phyloP scores from a whole-genome alignment of 1,140 invertebrate species.

The Colletes gigas region DNA sequence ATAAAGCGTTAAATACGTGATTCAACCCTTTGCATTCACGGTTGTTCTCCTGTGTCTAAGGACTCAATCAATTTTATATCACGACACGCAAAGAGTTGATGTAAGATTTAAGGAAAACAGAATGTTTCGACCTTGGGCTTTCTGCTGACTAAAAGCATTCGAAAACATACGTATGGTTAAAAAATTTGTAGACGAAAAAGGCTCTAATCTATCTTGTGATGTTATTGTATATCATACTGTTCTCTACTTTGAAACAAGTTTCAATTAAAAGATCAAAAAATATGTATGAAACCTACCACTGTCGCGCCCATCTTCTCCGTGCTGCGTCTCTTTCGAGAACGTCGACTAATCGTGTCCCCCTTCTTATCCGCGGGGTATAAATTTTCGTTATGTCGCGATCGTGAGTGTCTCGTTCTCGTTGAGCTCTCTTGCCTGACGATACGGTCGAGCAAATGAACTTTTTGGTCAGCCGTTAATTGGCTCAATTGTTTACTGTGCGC shows the following conservation, averaged over 20 bases:
- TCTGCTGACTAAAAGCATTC: conserved; percentile 17
- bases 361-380: conserved; percentile 73
- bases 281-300: conserved; percentile 77
- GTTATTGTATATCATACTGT: not conserved
- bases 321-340: conserved; percentile 81
- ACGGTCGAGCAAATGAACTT: conserved; percentile 75
- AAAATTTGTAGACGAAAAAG: not conserved
- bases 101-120: not conserved
- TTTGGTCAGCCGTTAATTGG: conserved; percentile 76
- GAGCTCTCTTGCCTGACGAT: conserved; percentile 72
- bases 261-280: not conserved
- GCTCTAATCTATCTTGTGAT: not conserved
- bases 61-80: not conserved
- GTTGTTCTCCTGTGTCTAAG: not conserved
- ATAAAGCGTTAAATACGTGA: conserved; percentile 27
- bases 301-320: conserved; percentile 81
- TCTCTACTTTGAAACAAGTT: not conserved
- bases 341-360: conserved; percentile 69
- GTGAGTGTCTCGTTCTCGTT: conserved; percentile 68
- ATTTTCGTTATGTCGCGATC: conserved; percentile 75
- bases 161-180: conserved; percentile 14
- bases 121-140: conserved; percentile 9
- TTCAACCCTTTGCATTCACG: conserved; percentile 5
- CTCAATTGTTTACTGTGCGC: conserved; percentile 75
- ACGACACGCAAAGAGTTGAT: conserved; percentile 5